These are phyloP conservation scores for Caenorhabditis imperialis DNA, from an alignment of 2,888 invertebrate genomes.

Conservation along the genomic window DNA sequence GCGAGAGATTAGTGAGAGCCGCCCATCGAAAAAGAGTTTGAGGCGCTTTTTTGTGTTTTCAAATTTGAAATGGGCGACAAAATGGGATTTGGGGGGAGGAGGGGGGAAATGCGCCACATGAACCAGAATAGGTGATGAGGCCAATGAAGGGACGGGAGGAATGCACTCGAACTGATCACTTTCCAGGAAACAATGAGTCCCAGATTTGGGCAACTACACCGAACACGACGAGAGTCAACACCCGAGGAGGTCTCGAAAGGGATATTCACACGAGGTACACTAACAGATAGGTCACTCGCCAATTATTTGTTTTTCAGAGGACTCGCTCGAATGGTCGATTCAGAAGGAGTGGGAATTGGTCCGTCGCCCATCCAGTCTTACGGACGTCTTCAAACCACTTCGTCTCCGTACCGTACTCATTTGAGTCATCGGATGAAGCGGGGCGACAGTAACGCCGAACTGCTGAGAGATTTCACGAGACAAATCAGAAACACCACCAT, in stretches of 20 bases:
- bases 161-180: background rate
- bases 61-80: background rate
- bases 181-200: constrained; percentile 44
- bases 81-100: constrained; percentile 12
- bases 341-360: constrained; percentile 29
- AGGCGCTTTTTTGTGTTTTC: constrained; percentile 14
- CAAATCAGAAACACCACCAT: constrained; percentile 46
- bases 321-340: constrained; percentile 40
- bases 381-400: constrained; percentile 37
- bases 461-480: constrained; percentile 49
- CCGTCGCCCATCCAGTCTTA: constrained; percentile 26
- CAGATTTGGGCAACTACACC: constrained; percentile 43
- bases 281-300: too few species aligned
- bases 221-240: constrained; percentile 40
- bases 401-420: constrained; percentile 27
- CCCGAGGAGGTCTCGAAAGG: constrained; percentile 37
- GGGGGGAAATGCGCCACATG: constrained; percentile 33
- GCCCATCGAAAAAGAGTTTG: constrained; percentile 29
- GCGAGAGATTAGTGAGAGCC: constrained; percentile 34
- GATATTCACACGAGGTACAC: constrained; percentile 46
- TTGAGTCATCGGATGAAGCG: constrained; percentile 25
- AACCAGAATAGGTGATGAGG: constrained; percentile 48
- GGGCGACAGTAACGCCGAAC: constrained; percentile 27
- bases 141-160: constrained; percentile 19
- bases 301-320: constrained; percentile 20